A percentile compares a stretch with the other conserved stretches of the same genome.
Evolutionary conservation across 64 coral and sea anemone species (phyloP).

Genomic region (Pachyseris speciosa): DNA sequence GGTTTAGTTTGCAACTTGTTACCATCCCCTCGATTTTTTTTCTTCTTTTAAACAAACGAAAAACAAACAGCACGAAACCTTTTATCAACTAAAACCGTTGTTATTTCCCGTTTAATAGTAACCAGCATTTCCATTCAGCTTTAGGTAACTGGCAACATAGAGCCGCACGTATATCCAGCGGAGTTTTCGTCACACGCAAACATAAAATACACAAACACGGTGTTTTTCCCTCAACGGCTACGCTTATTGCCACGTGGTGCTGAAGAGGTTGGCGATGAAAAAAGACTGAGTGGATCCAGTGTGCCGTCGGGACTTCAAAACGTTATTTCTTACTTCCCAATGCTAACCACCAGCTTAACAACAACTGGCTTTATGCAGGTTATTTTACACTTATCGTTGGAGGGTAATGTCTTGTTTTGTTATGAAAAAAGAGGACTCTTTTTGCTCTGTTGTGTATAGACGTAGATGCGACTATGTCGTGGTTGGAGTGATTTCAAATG

Average conservation of each 20-base stretch:
- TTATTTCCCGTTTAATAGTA: neutral
- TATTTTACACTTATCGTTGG: neutral
- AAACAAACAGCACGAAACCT: neutral
- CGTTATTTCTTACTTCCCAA: neutral
- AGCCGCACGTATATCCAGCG: neutral
- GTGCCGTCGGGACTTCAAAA: neutral
- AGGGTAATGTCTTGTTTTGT: neutral
- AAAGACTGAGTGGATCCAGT: neutral
- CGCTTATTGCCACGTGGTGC: slow-evolving; percentile 16
- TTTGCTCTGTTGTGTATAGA: neutral
- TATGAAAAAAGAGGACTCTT: neutral
- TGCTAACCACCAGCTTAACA: neutral
- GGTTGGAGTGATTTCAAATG: too few relatives aligned
- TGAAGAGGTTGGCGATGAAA: neutral
- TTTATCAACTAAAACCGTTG: neutral
- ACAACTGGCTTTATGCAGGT: neutral
- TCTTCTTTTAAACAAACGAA: neutral
- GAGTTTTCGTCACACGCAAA: neutral
- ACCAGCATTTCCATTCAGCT: neutral
- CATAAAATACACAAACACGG: neutral
- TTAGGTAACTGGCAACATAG: neutral
- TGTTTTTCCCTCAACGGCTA: neutral
- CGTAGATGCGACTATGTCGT: too few relatives aligned
- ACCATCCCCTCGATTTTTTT: neutral
- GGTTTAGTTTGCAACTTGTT: too few relatives aligned